Evolutionary conservation across 2,113 vertebrate species (phyloP).

Genomic region (Proterorhinus semilunaris): DNA sequence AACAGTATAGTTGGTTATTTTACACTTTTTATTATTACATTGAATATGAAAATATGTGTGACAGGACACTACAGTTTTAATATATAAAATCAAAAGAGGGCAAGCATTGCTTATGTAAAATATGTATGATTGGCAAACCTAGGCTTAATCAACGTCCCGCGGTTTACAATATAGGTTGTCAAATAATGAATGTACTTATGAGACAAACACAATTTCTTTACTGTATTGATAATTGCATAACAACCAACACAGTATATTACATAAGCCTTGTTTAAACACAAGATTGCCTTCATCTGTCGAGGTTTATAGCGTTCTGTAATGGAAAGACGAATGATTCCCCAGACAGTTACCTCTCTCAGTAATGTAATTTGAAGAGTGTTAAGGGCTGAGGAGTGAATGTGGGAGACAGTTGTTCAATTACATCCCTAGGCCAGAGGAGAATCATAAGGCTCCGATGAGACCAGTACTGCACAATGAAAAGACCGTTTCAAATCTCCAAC

Average conservation of each 20-base stretch:
- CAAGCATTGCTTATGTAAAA: not conserved
- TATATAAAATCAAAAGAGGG: too few species aligned
- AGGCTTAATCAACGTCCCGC: not conserved
- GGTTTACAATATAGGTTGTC: not conserved
- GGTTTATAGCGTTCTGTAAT: not conserved
- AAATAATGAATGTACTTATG: not conserved
- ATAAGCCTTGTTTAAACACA: not conserved
- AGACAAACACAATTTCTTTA: not conserved
- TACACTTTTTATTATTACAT: too few species aligned
- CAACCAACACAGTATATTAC: not conserved
- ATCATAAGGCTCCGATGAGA: not conserved
- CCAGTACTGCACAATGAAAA: not conserved
- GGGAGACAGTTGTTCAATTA: not conserved
- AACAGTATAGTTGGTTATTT: too few species aligned
- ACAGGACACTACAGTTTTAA: too few species aligned
- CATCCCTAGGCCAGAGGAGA: not conserved
- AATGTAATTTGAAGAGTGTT: conserved; percentile 1
- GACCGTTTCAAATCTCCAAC: not conserved
- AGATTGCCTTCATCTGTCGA: not conserved
- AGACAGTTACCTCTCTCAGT: not conserved
- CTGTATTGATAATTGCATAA: not conserved
- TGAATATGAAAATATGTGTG: too few species aligned
- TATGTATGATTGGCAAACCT: not conserved
- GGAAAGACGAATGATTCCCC: not conserved
- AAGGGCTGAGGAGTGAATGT: not conserved